Conservation (phyloP, 2,888 invertebrate species). For the Macrophya annulata region DNA sequence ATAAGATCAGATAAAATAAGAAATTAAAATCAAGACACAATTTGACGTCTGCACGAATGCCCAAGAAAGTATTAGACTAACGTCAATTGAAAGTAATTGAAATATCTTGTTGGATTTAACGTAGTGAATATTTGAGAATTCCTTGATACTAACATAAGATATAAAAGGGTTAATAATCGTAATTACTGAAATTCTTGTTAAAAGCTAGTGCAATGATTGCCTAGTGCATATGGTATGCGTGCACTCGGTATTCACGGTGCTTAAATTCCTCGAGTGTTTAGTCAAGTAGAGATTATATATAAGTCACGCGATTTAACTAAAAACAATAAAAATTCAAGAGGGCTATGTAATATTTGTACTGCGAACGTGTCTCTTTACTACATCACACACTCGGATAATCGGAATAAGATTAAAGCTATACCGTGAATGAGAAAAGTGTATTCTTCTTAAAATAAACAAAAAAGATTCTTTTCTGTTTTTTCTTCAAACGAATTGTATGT, state of each 20-base stretch:
- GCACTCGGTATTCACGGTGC: not conserved
- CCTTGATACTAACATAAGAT: not conserved
- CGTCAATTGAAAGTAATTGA: conserved; percentile 15
- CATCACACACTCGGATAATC: not conserved
- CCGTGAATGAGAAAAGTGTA: not conserved
- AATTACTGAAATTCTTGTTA: not conserved
- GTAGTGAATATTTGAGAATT: not conserved
- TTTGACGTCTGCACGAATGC: not conserved
- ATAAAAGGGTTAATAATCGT: not conserved
- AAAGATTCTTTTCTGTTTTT: too few species aligned
- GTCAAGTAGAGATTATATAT: not conserved
- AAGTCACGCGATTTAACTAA: not conserved
- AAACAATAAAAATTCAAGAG: not conserved
- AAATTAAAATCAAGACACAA: not conserved
- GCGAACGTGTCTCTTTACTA: not conserved
- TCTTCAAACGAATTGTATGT: too few species aligned
- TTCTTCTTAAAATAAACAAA: too few species aligned
- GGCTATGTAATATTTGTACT: not conserved
- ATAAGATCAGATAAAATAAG: not conserved
- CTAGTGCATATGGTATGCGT: not conserved
- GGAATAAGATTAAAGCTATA: not conserved
- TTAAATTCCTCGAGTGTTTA: not conserved
- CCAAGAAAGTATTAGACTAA: not conserved
- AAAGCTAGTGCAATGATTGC: not conserved
- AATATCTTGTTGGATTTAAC: conserved; percentile 21